Base-by-base conservation (phyloP, 1,140 invertebrate species). In the Caligus rogercresseyi region DNA sequence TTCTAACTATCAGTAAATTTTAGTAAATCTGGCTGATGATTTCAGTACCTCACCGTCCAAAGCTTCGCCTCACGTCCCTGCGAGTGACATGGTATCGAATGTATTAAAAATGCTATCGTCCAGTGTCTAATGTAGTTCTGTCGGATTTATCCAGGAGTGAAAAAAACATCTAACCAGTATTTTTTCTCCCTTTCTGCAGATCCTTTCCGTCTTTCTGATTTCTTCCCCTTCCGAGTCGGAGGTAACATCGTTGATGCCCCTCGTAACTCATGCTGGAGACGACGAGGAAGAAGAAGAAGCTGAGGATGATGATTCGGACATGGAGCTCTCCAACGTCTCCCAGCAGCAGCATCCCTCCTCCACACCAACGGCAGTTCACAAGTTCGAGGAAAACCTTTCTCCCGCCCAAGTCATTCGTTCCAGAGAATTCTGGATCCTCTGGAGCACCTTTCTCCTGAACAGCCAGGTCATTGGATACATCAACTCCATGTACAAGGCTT, bases 401-500 rank as follows among this genome's bases (percentile, higher is more conserved):
- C 66, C 67, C n/a, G 25, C 26, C 15, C 61, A 67, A 61, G 63
- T 67, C 3, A n/a, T 67, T 7, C 19, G 31, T 15, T 67, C 64
- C 15, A 67, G 43, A 55, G 67, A 68, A 25, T 56, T 57, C 21
- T 65, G 54, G 65, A 66, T 52, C 31, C 63, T 67, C 0, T 67
- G 56, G 55, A 52, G 61, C 18, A 66, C 65, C 2, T 67, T 67
- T 54, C 43, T 65, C 18, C 25, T 64, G 7, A 64, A 54, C 25
- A 67, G 61, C 15, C 61, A 67, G 59, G 54, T 54, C 15, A 53
- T 63, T 24, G 54, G 61, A 52, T 73, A 74, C 63, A 70, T 75
- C 43, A 74, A 72, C 52, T 69, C 74, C 15, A 69, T 76, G 67
- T 76, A 75, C 66, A 77, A 77, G 69, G 74, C 75, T 1, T 78